A percentile compares a stretch with the other conserved stretches of the same genome.
phyloP scores from a whole-genome alignment of 2,113 vertebrate genomes.

The Daubentonia madagascariensis region DNA sequence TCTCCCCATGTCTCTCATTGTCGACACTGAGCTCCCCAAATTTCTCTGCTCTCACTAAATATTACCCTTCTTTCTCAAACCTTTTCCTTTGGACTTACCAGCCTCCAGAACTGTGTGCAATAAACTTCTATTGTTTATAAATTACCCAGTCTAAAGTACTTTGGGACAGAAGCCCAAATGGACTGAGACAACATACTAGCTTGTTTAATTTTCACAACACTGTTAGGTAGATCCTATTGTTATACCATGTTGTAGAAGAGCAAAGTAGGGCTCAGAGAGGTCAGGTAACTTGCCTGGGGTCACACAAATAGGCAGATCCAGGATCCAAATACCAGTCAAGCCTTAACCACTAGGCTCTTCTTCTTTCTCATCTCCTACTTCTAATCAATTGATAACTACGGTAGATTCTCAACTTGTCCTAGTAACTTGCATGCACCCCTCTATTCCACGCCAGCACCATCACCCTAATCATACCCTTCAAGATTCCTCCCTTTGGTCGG shows the following conservation, averaged over 20 bases:
- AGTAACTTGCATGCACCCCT: not conserved
- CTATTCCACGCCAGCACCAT: not conserved
- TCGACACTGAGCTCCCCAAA: not conserved
- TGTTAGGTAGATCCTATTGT: not conserved
- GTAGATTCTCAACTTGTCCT: fast-evolving
- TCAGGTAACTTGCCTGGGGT: not conserved
- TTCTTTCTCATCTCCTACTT: not conserved
- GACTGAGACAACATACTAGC: not conserved
- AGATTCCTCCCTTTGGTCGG: not conserved
- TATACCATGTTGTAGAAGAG: not conserved
- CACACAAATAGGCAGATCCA: not conserved
- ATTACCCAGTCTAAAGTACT: not conserved
- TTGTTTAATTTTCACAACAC: not conserved
- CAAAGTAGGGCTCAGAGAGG: not conserved
- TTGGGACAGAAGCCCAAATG: not conserved
- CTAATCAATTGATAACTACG: not conserved
- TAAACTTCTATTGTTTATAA: not conserved
- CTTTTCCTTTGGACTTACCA: not conserved
- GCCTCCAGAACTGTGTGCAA: not conserved
- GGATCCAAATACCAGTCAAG: not conserved
- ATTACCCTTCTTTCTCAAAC: not conserved
- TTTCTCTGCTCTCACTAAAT: not conserved
- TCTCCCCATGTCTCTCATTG: not conserved
- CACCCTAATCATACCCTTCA: not conserved
- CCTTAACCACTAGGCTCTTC: not conserved